Evolutionary conservation across 1,140 invertebrate genomes (phyloP).

Genomic region (Orussus abietinus): DNA sequence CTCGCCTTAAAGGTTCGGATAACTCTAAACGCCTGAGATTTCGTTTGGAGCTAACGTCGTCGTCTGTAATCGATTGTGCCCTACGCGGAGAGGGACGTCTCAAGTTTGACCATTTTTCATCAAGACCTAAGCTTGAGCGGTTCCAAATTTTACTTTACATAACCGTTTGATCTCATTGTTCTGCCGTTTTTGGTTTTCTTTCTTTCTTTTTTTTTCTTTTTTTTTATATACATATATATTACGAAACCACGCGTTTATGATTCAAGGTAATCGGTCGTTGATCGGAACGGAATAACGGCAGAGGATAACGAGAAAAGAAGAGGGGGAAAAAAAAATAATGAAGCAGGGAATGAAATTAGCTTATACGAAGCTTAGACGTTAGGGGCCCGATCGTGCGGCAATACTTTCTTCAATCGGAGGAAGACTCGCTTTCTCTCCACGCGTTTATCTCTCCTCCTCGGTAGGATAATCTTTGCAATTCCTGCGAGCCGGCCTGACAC

Average conservation of each 20-base stretch:
- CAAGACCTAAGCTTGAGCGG: background rate
- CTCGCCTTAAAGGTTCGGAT: background rate
- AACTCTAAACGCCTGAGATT: background rate
- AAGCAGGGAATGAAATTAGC: background rate
- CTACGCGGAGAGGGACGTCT: no score
- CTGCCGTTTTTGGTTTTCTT: no score
- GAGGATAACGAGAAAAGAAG: background rate
- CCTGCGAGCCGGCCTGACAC: background rate
- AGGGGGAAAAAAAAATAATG: background rate
- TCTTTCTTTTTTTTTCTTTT: no score
- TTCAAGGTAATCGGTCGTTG: no score
- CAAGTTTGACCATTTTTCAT: no score
- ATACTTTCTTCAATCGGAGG: background rate
- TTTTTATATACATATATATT: no score
- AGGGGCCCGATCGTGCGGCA: background rate
- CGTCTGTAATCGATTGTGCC: conserved; percentile 1
- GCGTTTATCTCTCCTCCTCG: background rate
- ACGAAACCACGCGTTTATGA: background rate
- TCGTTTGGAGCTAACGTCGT: background rate
- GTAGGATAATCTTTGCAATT: background rate
- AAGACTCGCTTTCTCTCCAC: background rate
- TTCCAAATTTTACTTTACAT: background rate
- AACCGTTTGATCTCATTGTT: background rate
- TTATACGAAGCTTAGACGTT: background rate
- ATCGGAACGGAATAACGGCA: background rate